Evolutionary conservation across 2,888 invertebrate species (phyloP), one percentile per base, ranked within the genome.

Genomic region (Congeria kusceri): DNA sequence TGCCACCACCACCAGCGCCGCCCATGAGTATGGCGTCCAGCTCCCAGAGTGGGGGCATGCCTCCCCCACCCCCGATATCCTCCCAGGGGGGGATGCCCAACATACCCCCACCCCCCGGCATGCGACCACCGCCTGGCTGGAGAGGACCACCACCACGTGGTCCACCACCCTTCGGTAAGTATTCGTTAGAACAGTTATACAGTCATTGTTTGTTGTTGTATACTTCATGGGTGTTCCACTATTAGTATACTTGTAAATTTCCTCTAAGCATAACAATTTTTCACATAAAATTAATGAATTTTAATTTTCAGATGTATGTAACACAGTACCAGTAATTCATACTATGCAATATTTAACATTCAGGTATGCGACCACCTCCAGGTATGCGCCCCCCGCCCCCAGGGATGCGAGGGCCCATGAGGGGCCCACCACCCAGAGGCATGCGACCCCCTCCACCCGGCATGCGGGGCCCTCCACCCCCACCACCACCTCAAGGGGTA

Each of bases 101-200:
- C 27, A 69, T 70, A 70, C 74, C 77, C 49, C 78, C 81, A 9
- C 88, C 89, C 9, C 88, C 88, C 20, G 90, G 90, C 27, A 90
- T 90, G 87, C 65, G 87, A 56, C 88, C 87, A 59, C 87, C 91
- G n/a, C 90, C 89, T 46, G 90, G 90, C 20, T 90, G 91, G 90
- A 87, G 89, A 77, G 91, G 90, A n/a, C 91, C 91, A 25, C 89
- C 89, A 29, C 91, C 89, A 0, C 69, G 80, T 15, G 80, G 89
- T 67, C 88, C 87, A 61, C 86, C 77, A 23, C 85, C 80, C 46
- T 87, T 80, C 80, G 83, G 85, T 83, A 83, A 81, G 84, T 70
- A 28, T 25, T 27, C 47, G 32, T 7, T 20, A 63, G n/a, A n/a
- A 18, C 23, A 13, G 0, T 13, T 27, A 7, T 5, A 18, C 49